A percentile compares a stretch with the other conserved stretches of the same genome.
phyloP scores from a whole-genome alignment of 2,888 invertebrate genomes.

The Plagodis pulveraria region DNA sequence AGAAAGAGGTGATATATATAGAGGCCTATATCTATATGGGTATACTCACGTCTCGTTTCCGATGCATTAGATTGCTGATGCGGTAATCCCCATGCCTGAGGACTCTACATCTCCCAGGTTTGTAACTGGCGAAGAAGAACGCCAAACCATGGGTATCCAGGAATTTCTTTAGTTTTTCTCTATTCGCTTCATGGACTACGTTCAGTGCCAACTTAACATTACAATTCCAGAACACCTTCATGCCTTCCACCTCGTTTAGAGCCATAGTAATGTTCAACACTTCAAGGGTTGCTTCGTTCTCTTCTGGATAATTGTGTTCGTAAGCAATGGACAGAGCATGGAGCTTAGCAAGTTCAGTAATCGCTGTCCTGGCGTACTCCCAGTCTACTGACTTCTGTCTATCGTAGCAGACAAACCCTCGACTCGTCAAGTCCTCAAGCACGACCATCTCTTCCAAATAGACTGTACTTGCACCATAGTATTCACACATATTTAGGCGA shows the following conservation, averaged over 20 bases:
- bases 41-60: slow-evolving; percentile 24
- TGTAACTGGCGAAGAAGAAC: slow-evolving; percentile 35
- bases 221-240: slow-evolving; percentile 3
- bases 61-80: slow-evolving; percentile 49
- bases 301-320: slow-evolving; percentile 46
- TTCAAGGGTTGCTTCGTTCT: slow-evolving; percentile 32
- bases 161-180: slow-evolving; percentile 42
- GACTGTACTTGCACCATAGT: slow-evolving; percentile 42
- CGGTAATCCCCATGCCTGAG: slow-evolving; percentile 53
- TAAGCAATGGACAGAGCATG: slow-evolving; percentile 60
- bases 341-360: slow-evolving; percentile 51
- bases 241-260: slow-evolving; percentile 2
- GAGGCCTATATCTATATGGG: too few relatives aligned
- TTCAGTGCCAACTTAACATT: slow-evolving; percentile 36
- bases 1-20: too few relatives aligned
- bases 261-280: neutral
- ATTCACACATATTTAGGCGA: slow-evolving; percentile 42
- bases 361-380: slow-evolving; percentile 44
- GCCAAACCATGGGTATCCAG: slow-evolving; percentile 25
- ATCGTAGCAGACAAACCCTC: slow-evolving; percentile 48
- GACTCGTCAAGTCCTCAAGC: slow-evolving; percentile 38
- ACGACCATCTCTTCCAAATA: slow-evolving; percentile 52
- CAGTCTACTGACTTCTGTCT: slow-evolving; percentile 49
- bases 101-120: slow-evolving; percentile 10
- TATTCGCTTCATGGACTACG: slow-evolving; percentile 44